Percentiles rank a stretch among this genome's conserved stretches.
Evolutionary conservation across 2,113 vertebrate species (phyloP).

Genomic region (Carassius carassius): DNA sequence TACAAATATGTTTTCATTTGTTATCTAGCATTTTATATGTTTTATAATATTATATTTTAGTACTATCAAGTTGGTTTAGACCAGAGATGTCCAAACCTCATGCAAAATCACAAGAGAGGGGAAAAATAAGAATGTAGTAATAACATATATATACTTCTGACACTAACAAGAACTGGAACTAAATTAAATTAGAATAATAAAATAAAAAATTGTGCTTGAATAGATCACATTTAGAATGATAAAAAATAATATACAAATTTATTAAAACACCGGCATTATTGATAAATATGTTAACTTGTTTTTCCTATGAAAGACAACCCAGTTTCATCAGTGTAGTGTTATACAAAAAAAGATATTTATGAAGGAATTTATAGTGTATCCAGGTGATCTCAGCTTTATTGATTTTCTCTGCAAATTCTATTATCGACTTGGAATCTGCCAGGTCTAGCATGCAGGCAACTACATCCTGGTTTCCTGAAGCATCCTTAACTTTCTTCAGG

Average conservation of each 20-base stretch:
- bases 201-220: not conserved
- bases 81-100: not conserved
- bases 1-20: too few species aligned
- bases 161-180: not conserved
- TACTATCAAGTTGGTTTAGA: not conserved
- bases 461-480: conserved; percentile 69
- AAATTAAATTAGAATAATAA: not conserved
- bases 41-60: not conserved
- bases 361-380: not conserved
- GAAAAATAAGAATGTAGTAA: too few species aligned
- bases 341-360: not conserved
- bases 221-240: not conserved
- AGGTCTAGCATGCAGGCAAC: conserved; percentile 74
- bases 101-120: not conserved
- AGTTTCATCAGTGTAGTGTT: not conserved
- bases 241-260: too few species aligned
- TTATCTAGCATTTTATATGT: too few species aligned
- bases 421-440: conserved; percentile 74
- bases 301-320: conserved; percentile 67
- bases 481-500: conserved; percentile 65
- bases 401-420: conserved; percentile 74
- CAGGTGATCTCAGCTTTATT: conserved; percentile 67
- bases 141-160: not conserved
- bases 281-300: conserved; percentile 76
- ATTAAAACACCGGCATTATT: too few species aligned